Evolutionary conservation across 2,113 vertebrate genomes (phyloP).

Genomic region (Bos taurus): DNA sequence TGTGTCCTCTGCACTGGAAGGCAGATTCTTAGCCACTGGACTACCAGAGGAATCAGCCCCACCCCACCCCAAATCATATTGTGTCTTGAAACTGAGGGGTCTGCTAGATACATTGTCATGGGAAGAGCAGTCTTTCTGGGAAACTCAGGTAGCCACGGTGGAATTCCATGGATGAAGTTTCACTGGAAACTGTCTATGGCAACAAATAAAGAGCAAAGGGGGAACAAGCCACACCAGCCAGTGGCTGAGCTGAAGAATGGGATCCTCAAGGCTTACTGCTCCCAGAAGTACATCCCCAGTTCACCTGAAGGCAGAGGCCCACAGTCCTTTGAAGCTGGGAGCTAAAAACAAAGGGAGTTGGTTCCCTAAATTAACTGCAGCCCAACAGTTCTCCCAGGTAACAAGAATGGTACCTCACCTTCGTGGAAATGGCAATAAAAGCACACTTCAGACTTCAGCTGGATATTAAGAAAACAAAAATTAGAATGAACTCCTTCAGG

Average conservation of each 20-base stretch:
- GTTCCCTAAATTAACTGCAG: not conserved
- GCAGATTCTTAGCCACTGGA: not conserved
- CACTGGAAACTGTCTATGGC: not conserved
- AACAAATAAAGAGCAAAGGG: constrained; percentile 45
- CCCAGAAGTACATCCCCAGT: not conserved
- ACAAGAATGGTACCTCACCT: not conserved
- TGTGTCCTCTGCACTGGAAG: not conserved
- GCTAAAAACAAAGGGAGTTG: not conserved
- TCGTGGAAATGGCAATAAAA: not conserved
- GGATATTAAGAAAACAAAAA: constrained; percentile 8
- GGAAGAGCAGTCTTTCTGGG: not conserved
- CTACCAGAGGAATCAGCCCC: not conserved
- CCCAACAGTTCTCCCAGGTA: not conserved
- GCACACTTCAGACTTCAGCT: not conserved
- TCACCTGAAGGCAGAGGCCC: not conserved
- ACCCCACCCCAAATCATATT: not conserved
- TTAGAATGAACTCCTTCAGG: constrained; percentile 23
- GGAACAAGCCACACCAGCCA: not conserved
- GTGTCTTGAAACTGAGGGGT: not conserved
- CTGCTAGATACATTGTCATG: not conserved
- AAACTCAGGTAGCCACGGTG: not conserved
- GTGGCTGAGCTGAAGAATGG: not conserved
- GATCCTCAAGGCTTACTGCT: constrained; percentile 26
- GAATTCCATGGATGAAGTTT: not conserved
- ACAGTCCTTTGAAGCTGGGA: not conserved